Conservation (phyloP, 2,888 invertebrate species). For the Dasypolia templi region DNA sequence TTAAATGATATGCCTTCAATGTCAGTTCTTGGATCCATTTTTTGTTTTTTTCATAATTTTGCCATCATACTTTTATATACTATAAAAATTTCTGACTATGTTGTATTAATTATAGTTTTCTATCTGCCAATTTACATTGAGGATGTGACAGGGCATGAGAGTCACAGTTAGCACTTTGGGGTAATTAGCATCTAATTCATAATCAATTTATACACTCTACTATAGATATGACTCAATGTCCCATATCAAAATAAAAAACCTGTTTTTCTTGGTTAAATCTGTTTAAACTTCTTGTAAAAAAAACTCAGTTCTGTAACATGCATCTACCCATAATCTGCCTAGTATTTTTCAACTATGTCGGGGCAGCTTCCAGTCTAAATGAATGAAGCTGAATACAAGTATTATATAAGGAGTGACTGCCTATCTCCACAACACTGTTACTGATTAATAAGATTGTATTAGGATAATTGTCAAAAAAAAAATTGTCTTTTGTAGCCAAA, state of each 20-base stretch:
- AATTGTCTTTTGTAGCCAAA: neutral
- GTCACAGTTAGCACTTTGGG: neutral
- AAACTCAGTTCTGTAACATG: neutral
- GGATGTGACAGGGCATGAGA: neutral
- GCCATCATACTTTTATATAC: neutral
- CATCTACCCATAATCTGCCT: too few relatives aligned
- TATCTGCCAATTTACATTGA: neutral
- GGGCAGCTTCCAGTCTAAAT: too few relatives aligned
- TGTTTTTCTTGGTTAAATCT: too few relatives aligned
- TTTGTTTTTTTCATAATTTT: neutral
- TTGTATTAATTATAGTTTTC: neutral
- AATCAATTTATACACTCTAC: neutral
- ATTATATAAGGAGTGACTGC: too few relatives aligned
- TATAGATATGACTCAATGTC: neutral
- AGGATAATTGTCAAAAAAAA: neutral
- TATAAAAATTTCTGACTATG: neutral
- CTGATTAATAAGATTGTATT: too few relatives aligned
- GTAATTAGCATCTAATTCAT: constrained; percentile 14
- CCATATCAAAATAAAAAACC: too few relatives aligned
- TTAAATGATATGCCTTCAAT: neutral
- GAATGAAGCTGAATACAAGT: too few relatives aligned
- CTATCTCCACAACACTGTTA: too few relatives aligned
- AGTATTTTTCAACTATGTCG: neutral
- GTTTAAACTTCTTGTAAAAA: too few relatives aligned
- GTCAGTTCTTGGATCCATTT: neutral